Conservation (phyloP, 2,888 invertebrate genomes). For the Gymnoscelis rufifasciata region DNA sequence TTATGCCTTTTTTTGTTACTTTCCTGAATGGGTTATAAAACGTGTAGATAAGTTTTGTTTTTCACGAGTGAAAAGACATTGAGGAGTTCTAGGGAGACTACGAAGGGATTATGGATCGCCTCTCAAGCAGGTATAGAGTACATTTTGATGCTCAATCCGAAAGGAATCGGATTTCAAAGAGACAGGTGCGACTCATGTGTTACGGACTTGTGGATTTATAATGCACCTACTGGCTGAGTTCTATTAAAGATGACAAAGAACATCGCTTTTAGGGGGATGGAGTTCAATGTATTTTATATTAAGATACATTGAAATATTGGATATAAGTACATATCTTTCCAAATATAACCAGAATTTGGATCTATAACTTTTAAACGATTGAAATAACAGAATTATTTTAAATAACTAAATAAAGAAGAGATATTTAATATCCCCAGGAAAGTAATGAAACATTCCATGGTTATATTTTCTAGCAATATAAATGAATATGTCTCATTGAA, state of each 20-base stretch:
- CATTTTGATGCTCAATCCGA: constrained; percentile 24
- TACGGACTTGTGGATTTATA: constrained; percentile 19
- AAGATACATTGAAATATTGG: not conserved
- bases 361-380: too few relatives aligned
- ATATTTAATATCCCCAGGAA: not conserved
- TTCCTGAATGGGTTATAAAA: too few relatives aligned
- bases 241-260: constrained; percentile 19
- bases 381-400: too few relatives aligned
- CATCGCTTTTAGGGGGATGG: not conserved
- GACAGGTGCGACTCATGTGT: constrained; percentile 26
- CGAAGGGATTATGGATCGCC: constrained; percentile 13
- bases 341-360: too few relatives aligned
- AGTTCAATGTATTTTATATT: not conserved
- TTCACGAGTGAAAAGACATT: too few relatives aligned
- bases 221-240: constrained; percentile 16
- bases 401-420: too few relatives aligned
- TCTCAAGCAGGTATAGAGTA: constrained; percentile 23
- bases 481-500: not conserved
- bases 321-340: too few relatives aligned
- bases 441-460: constrained; percentile 5
- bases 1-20: too few relatives aligned
- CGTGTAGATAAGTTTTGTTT: too few relatives aligned
- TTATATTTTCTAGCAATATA: not conserved
- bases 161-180: constrained; percentile 26
- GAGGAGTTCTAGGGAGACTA: not conserved